Evolutionary conservation across 2,888 invertebrate species (phyloP), one percentile per base, ranked within the genome.

Genomic region (Caenorhabditis sinica): DNA sequence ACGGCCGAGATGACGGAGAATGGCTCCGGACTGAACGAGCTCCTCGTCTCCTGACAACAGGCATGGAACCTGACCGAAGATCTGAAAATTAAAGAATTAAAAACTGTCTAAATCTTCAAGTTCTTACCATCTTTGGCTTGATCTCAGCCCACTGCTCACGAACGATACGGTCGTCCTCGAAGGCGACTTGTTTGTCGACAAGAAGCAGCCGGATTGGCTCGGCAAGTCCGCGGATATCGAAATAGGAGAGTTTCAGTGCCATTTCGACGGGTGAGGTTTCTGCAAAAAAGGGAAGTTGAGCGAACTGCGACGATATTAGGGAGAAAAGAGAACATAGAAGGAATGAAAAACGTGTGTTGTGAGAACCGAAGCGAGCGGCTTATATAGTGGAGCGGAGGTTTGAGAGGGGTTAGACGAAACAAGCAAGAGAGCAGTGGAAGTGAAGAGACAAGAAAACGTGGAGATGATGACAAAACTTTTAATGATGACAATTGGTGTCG

Each of bases 1-100:
- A 25, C 90, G 76, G n/a, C 79, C 90, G 58, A 90, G 79, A 65
- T 90, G 90, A 63, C 90, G 88, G 53, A 89, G 72, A 82, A 90
- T 89, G 43, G 90, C 89, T 23, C 89, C 90, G 3, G 89, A 86
- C 66, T 90, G 89, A 25, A 85, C 85, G 73, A 90, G 84, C 72
- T 87, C 86, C 68, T 86, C 80, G 61, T 87, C 88, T 4, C 86
- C 89, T 3, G 85, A 83, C 23, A 75, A 56, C 17, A 90, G 86
- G 66, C 84, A 86, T 17, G 90, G 90, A n/a, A 87, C 74, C 60
- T 89, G 89, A 17, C 90, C 90, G 83, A 90, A 89, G 20, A 73
- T 71, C 90, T 90, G 84, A 23, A 83, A 56, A 23, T 3, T 8
- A 45, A 49, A 45, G 9, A 11, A 40, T 65, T 17, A 20, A 9